Base-by-base conservation (phyloP, 2,888 invertebrate species). In the Belgica antarctica region DNA sequence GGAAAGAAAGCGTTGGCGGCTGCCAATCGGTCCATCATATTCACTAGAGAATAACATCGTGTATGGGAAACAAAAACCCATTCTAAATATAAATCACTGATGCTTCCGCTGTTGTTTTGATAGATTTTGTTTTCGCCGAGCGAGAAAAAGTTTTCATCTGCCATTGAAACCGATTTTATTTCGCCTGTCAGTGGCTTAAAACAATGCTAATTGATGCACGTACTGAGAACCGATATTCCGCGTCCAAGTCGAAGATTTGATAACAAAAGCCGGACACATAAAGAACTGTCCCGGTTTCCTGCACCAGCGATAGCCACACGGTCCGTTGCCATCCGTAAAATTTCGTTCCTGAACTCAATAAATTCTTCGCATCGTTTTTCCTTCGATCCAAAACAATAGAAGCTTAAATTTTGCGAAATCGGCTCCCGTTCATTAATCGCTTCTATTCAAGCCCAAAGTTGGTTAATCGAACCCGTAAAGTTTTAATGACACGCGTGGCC, bases 231-330 rank as follows among this genome's bases (percentile, higher is more conserved):
- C n/a, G n/a, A n/a, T n/a, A n/a, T n/a, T n/a, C n/a, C n/a, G n/a
- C n/a, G n/a, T n/a, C n/a, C n/a, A n/a, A n/a, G n/a, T n/a, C n/a
- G n/a, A n/a, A 41, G 15, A 41, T 41, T 36, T 4, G 12, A 41
- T n/a, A 41, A 63, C 41, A 41, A 63, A 22, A 36, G 63, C n/a
- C 41, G 41, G 41, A 41, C 63, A 24, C 41, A 63, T 36, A 19
- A 63, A 41, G 15, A 34, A 63, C 22, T 41, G 12, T 12, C 2
- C 41, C 34, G 19, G 22, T 61, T 61, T 61, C 61, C 61, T 27
- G 57, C 12, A 22, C 12, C 57, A 15, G 19, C 57, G 57, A n/a
- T n/a, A n/a, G n/a, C n/a, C n/a, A n/a, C n/a, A n/a, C n/a, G n/a
- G n/a, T 41, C 41, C 41, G 41, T 3, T 41, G 12, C 15, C 10